phyloP scores from a whole-genome alignment of 1,140 invertebrate genomes.

The Heliconius hermathena region DNA sequence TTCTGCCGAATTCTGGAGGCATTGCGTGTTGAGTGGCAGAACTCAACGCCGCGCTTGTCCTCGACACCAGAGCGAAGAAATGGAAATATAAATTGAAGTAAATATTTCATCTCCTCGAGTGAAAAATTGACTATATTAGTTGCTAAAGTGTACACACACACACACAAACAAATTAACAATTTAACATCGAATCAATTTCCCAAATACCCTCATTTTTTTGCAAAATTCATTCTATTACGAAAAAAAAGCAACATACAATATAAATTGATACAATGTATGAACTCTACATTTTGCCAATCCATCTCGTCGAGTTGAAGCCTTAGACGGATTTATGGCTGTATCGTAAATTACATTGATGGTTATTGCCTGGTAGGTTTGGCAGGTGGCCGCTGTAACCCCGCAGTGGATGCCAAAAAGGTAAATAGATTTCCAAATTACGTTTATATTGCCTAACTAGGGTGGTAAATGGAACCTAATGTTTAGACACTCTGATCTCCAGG shows the following conservation, averaged over 20 bases:
- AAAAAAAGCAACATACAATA: slow-evolving; percentile 8
- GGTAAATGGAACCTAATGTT: too few relatives aligned
- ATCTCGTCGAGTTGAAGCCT: slow-evolving; percentile 37
- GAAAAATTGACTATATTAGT: too few relatives aligned
- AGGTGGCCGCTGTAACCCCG: slow-evolving; percentile 37
- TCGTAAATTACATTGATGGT: slow-evolving; percentile 48
- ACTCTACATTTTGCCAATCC: slow-evolving; percentile 25
- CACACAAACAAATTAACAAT: too few relatives aligned
- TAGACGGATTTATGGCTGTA: slow-evolving; percentile 46
- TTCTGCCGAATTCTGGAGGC: too few relatives aligned
- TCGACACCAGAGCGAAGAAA: too few relatives aligned
- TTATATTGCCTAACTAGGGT: too few relatives aligned
- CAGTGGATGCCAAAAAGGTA: slow-evolving; percentile 39
- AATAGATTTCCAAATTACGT: neutral
- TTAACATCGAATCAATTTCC: neutral
- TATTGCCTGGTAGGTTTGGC: slow-evolving; percentile 41
- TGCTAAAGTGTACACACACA: too few relatives aligned
- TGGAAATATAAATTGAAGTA: too few relatives aligned
- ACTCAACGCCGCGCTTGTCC: too few relatives aligned
- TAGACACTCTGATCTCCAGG: too few relatives aligned
- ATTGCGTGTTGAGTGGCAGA: too few relatives aligned
- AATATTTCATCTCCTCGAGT: too few relatives aligned
- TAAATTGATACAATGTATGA: slow-evolving; percentile 33
- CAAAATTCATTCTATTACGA: neutral
- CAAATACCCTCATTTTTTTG: neutral